Conservation (phyloP, 2,888 invertebrate genomes). For the Endotricha flammealis region DNA sequence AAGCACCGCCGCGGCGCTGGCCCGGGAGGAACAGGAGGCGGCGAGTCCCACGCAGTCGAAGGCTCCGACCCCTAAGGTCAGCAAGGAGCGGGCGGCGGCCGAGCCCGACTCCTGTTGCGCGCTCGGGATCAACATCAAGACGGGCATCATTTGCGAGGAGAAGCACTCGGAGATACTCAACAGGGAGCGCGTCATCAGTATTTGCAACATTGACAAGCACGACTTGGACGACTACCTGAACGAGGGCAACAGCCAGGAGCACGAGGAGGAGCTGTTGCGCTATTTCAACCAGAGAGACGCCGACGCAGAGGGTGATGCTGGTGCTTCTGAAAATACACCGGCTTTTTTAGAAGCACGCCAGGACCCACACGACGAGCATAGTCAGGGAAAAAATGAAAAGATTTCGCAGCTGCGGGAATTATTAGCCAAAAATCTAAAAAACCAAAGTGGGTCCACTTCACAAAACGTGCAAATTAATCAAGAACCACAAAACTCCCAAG, state of each 20-base stretch:
- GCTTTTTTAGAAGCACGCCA: conserved; percentile 64
- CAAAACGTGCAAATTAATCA: conserved; percentile 37
- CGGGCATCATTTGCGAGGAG: conserved; percentile 69
- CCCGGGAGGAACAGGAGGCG: conserved; percentile 74
- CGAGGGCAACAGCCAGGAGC: conserved; percentile 86
- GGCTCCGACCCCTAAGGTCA: conserved; percentile 59
- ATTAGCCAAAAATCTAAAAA: conserved; percentile 81
- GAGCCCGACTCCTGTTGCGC: conserved; percentile 73
- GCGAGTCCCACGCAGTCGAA: conserved; percentile 74
- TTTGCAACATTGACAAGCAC: conserved; percentile 88
- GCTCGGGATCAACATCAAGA: conserved; percentile 62
- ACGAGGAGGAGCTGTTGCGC: conserved; percentile 90
- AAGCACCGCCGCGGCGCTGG: conserved; percentile 78
- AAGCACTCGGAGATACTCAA: conserved; percentile 77
- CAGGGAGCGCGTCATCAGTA: conserved; percentile 84
- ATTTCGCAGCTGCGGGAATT: conserved; percentile 85
- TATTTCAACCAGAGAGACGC: conserved; percentile 82
- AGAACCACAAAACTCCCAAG: conserved; percentile 35
- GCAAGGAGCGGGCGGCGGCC: conserved; percentile 21
- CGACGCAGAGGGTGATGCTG: conserved; percentile 36
- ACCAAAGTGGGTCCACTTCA: conserved; percentile 57
- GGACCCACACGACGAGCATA: conserved; percentile 71
- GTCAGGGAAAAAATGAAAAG: conserved; percentile 79
- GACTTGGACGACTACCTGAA: conserved; percentile 89
- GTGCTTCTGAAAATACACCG: conserved; percentile 25